Evolutionary conservation across 2,888 invertebrate genomes (phyloP).

Genomic region (Meghimatium bilineatum): DNA sequence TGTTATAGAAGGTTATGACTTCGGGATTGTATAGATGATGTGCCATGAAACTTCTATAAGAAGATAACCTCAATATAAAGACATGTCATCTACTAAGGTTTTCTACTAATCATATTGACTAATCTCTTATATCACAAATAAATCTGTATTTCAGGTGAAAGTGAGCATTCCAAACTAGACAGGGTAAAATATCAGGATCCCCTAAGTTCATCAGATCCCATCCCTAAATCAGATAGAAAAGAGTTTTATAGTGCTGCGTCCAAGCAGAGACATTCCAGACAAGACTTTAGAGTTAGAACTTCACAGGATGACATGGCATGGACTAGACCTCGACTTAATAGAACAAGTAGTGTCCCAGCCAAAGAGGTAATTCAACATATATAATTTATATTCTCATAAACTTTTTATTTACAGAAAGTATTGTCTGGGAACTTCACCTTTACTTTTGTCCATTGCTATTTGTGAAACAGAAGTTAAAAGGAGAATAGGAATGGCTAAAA

Average conservation of each 20-base stretch:
- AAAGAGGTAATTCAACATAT: slow-evolving; percentile 9
- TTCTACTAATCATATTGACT: too few relatives aligned
- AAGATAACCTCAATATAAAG: too few relatives aligned
- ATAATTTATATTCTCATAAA: neutral
- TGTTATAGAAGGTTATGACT: too few relatives aligned
- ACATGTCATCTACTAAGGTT: too few relatives aligned
- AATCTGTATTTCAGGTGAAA: slow-evolving; percentile 21
- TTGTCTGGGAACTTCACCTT: too few relatives aligned
- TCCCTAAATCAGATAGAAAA: slow-evolving; percentile 16
- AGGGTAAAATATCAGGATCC: slow-evolving; percentile 10
- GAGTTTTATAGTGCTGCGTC: neutral
- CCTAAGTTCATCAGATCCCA: slow-evolving; percentile 23
- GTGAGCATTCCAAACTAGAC: neutral
- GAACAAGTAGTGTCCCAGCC: slow-evolving; percentile 33
- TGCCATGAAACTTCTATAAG: too few relatives aligned
- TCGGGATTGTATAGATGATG: too few relatives aligned
- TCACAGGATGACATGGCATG: slow-evolving; percentile 34
- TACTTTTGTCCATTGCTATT: too few relatives aligned
- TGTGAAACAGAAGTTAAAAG: too few relatives aligned
- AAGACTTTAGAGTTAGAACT: slow-evolving; percentile 4
- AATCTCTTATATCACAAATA: neutral
- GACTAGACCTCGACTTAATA: slow-evolving; percentile 19
- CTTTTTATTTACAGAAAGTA: too few relatives aligned
- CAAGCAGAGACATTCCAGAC: slow-evolving; percentile 22
- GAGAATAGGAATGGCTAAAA: too few relatives aligned